Evolutionary conservation across 2,797 vertebrate species (phyloP), one percentile per base, ranked within the genome.

Genomic region (Sciurus carolinensis): DNA sequence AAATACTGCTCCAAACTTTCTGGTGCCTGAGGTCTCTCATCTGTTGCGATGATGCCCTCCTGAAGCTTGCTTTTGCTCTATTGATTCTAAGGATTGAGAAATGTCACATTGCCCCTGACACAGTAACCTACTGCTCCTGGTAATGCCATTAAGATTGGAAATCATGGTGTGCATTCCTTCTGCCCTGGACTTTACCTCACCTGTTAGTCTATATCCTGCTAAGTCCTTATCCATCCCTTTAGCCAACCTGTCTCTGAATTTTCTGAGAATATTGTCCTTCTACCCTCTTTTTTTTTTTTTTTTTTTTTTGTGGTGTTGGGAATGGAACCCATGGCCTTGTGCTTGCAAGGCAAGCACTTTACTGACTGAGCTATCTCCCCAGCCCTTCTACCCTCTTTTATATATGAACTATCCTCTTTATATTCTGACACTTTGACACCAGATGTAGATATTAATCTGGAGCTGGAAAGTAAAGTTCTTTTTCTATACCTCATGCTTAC

Each of bases 401-500:
- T 95, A 88, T 85, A 87, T 96, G 85, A 81, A 87, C 80, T 97
- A 8, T 94, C 50, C 42, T 89, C 88, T 97, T 95, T 91, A 81
- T 93, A 91, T 91, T 92, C 66, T 90, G 95, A 96, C 66, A 94
- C 79, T 91, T 93, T 90, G 94, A 89, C 81, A 91, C 83, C 83
- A 95, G 86, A 87, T 96, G 89, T 91, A 82, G 84, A 44, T 96
- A 95, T 44, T 97, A 90, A 69, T 94, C 83, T 97, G 94, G 89
- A 97, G 88, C 88, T 73, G 66, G 90, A 96, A 96, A 87, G 82
- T 94, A 91, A 94, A 94, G 39, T 64, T 94, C 71, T 86, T 92
- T 92, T 90, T 95, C 95, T 95, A 93, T 94, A 93, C 93, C 95
- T 97, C 94, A 92, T 67, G 72, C 91, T 92, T 95, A 80, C 39